These are phyloP conservation scores for Dexiosoma caninum DNA, from an alignment of 2,888 invertebrate species.

Conservation along the genomic window DNA sequence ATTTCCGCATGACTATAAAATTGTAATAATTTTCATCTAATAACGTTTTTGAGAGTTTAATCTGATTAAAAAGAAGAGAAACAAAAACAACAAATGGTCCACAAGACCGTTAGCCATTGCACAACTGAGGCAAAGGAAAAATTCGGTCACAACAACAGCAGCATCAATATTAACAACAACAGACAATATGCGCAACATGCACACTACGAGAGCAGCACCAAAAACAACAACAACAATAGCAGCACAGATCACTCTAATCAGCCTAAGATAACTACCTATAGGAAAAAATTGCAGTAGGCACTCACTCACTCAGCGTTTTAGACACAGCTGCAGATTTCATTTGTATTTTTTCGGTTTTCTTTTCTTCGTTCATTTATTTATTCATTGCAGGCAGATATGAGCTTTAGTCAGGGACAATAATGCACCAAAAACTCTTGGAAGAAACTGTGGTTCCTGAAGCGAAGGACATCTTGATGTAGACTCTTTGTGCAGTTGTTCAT, in stretches of 20 bases:
- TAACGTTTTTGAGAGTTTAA: constrained; percentile 63
- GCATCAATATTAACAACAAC: constrained; percentile 33
- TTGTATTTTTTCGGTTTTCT: not conserved
- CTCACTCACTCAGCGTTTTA: constrained; percentile 45
- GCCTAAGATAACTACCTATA: constrained; percentile 61
- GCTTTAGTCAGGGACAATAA: constrained; percentile 60
- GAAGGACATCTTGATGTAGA: constrained; percentile 67
- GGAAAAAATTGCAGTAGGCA: constrained; percentile 54
- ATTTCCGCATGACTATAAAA: constrained; percentile 63
- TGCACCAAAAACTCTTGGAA: constrained; percentile 44
- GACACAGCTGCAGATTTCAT: constrained; percentile 48
- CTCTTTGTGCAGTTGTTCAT: not conserved
- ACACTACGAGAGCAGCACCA: constrained; percentile 29
- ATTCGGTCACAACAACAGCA: constrained; percentile 37
- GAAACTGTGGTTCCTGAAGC: constrained; percentile 65
- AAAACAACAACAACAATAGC: constrained; percentile 8
- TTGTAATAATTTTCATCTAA: constrained; percentile 64
- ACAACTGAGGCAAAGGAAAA: constrained; percentile 26
- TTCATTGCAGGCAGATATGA: constrained; percentile 18
- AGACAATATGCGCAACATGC: constrained; percentile 33
- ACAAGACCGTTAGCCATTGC: constrained; percentile 57
- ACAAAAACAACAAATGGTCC: not conserved
- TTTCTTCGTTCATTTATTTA: not conserved
- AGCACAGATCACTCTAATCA: constrained; percentile 61
- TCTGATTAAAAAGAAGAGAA: constrained; percentile 57